Evolutionary conservation across 2,888 invertebrate genomes (phyloP), one percentile per base, ranked within the genome.

Genomic region (Apodemia zela): DNA sequence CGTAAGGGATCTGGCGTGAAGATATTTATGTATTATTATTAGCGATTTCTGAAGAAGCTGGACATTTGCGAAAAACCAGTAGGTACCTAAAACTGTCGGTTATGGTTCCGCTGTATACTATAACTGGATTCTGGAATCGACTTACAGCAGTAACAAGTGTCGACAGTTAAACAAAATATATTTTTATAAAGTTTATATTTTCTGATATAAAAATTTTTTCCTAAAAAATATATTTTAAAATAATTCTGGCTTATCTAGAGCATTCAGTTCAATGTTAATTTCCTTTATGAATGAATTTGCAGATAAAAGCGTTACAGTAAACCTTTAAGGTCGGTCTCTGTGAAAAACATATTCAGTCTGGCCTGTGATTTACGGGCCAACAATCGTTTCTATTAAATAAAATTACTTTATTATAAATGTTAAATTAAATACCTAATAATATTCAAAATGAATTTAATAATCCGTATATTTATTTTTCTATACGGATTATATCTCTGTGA

Each of bases 271-370:
- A 4, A 62, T 71, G 70, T 70, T 68, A 72, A 71, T 80, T 76
- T 84, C 82, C 81, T 78, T 80, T 75, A 73, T 79, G 63, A 77
- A 79, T 76, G 71, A 77, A 79, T 77, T 71, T 64, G 65, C 63
- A 74, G 75, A 76, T 77, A 78, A 76, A 73, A 79, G 73, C 38
- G 70, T 68, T 3, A 38, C 66, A 75, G 74, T 74, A 71, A 72
- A 67, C 59, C 68, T 68, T 68, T 71, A 71, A 73, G 68, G 76
- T 71, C 67, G 70, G 68, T 75, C 13, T 51, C 21, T 51, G 13
- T 18, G 21, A 51, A 51, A 51, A 21, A 51, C 21, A 51, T 5
- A 51, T 18, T 82, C 84, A 88, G 86, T 88, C 67, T 72, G 74
- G 77, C 78, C 74, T 78, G 79, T 72, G 80, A 75, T 75, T 69